Evolutionary conservation across 2,113 vertebrate species (phyloP).

Genomic region (Mohoua ochrocephala): DNA sequence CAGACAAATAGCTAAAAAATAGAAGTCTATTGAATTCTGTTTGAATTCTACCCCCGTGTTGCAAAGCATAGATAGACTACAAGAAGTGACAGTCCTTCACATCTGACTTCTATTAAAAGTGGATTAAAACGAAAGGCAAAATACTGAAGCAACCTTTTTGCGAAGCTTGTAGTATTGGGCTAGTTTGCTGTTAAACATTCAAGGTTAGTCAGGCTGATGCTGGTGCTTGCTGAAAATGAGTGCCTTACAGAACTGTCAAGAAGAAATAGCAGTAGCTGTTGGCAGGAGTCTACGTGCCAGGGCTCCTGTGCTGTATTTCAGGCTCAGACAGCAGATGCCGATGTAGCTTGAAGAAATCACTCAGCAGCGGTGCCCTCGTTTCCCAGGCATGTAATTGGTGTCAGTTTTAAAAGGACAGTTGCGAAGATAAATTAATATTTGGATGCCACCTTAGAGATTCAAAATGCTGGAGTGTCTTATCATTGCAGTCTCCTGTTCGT

Average conservation of each 20-base stretch:
- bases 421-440: background rate
- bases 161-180: background rate
- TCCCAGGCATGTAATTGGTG: background rate
- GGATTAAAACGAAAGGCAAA: background rate
- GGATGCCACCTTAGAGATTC: background rate
- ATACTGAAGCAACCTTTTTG: background rate
- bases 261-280: background rate
- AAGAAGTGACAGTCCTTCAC: background rate
- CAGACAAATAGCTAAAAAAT: background rate
- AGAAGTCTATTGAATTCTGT: background rate
- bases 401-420: background rate
- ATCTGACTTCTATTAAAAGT: background rate
- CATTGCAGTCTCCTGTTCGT: background rate
- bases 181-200: background rate
- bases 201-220: background rate
- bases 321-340: background rate
- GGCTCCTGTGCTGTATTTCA: background rate
- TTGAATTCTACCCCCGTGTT: background rate
- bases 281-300: background rate
- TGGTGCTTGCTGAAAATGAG: background rate
- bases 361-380: background rate
- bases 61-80: background rate
- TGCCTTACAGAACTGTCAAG: background rate
- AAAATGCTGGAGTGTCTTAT: background rate
- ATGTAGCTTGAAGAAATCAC: conserved; percentile 14